phyloP scores from a whole-genome alignment of 2,797 vertebrate species.

The Gymnopithys bicolor region DNA sequence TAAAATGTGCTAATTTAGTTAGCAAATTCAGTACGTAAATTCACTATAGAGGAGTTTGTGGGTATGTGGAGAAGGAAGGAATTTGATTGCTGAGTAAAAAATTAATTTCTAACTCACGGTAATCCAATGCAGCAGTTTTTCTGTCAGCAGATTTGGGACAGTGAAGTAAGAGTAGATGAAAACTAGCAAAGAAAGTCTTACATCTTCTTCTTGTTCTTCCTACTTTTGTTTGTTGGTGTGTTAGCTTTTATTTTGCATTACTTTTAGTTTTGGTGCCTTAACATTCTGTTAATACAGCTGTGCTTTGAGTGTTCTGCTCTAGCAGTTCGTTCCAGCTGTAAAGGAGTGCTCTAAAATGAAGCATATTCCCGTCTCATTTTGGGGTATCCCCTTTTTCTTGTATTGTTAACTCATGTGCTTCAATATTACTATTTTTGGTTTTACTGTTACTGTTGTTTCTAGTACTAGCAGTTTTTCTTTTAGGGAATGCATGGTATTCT shows the following conservation, averaged over 20 bases:
- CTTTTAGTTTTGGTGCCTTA: neutral
- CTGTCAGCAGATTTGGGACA: neutral
- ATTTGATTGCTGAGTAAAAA: neutral
- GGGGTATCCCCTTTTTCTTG: neutral
- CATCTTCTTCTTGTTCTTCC: neutral
- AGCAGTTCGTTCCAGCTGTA: neutral
- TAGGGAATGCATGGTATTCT: neutral
- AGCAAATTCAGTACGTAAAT: neutral
- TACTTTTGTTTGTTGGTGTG: neutral
- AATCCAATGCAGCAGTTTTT: neutral
- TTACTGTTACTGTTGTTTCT: neutral
- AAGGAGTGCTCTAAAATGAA: neutral
- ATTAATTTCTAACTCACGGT: neutral
- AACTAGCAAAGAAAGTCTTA: neutral
- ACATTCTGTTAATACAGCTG: neutral
- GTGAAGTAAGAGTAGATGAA: neutral
- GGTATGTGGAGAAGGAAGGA: neutral
- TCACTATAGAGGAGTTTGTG: accelerated
- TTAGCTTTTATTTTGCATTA: neutral
- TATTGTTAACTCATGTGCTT: neutral
- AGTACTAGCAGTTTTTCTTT: neutral
- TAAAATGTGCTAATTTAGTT: neutral
- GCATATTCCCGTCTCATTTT: neutral
- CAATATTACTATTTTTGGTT: neutral
- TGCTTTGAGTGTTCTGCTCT: neutral